These are phyloP conservation scores for Nomada ruficornis DNA, from an alignment of 2,888 invertebrate genomes.

Conservation along the genomic window DNA sequence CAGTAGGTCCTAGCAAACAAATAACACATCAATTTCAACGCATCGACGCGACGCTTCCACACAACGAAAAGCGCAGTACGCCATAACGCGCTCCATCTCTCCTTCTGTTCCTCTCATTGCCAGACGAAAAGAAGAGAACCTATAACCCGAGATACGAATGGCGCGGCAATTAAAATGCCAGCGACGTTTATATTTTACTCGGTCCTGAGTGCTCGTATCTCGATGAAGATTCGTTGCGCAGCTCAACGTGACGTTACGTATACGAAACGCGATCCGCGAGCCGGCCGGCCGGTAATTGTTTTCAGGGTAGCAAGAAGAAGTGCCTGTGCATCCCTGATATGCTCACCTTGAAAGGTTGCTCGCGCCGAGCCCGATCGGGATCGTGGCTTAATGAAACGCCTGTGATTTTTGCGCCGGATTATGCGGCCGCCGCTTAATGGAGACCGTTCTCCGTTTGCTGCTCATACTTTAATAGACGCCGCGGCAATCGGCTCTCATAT, in stretches of 20 bases:
- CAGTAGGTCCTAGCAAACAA: not conserved
- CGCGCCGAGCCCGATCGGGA: conserved; percentile 36
- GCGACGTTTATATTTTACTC: conserved; percentile 37
- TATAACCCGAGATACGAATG: not conserved
- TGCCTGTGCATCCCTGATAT: conserved; percentile 45
- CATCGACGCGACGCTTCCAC: not conserved
- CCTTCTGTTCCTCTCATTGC: not conserved
- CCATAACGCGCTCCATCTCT: not conserved
- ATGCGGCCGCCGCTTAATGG: conserved; percentile 30
- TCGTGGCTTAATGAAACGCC: conserved; percentile 58
- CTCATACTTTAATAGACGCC: conserved; percentile 41
- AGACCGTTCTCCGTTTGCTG: conserved; percentile 29
- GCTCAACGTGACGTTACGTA: conserved; percentile 16
- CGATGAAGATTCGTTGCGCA: conserved; percentile 52
- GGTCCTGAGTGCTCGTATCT: conserved; percentile 14
- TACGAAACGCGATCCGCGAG: conserved; percentile 43
- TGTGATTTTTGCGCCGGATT: conserved; percentile 42
- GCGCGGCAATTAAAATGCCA: conserved; percentile 24
- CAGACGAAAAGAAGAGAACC: not conserved
- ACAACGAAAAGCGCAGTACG: not conserved
- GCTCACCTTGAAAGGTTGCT: conserved; percentile 45
- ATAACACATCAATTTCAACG: conserved; percentile 8
- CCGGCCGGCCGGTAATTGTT: conserved; percentile 46
- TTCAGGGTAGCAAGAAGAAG: conserved; percentile 39
- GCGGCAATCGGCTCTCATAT: conserved; percentile 25